Evolutionary conservation across 2,113 vertebrate species (phyloP).

Genomic region (Amazona guildingii): DNA sequence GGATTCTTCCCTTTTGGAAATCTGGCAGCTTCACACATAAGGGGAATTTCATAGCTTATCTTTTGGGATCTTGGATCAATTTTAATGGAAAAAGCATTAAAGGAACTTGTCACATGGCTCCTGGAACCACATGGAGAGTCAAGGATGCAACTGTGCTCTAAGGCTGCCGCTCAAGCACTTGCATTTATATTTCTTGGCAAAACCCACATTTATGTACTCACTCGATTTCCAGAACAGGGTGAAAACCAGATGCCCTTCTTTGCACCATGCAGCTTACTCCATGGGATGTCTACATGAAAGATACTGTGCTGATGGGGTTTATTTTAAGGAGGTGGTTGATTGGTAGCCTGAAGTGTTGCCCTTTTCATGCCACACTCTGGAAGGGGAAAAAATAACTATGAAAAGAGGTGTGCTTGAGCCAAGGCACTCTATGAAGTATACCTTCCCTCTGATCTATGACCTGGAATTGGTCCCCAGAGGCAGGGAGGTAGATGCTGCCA

Average conservation of each 20-base stretch:
- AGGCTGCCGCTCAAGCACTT: constrained; percentile 1
- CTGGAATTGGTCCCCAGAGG: constrained; percentile 49
- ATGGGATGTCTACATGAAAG: constrained; percentile 53
- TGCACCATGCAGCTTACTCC: constrained; percentile 12
- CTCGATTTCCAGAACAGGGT: constrained; percentile 46
- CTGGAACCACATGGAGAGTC: constrained; percentile 15
- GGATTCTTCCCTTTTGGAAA: constrained; percentile 41
- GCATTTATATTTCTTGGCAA: constrained; percentile 60
- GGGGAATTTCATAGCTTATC: constrained; percentile 14
- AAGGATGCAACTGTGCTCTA: background rate
- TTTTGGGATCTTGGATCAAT: background rate
- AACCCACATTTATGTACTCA: background rate
- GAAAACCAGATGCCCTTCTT: constrained; percentile 59
- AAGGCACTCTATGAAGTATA: constrained; percentile 40
- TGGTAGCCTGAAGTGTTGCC: constrained; percentile 49
- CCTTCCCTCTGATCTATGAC: constrained; percentile 58
- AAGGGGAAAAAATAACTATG: background rate
- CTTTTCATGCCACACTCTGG: constrained; percentile 50
- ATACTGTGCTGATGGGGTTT: constrained; percentile 41
- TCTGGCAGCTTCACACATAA: constrained; percentile 1
- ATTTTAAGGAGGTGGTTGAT: constrained; percentile 58
- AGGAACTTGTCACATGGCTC: constrained; percentile 3
- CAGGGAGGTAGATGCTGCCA: constrained; percentile 42
- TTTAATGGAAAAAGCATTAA: constrained; percentile 25
- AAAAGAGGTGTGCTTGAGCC: constrained; percentile 25